These are phyloP conservation scores for Lophura nycthemera DNA, from an alignment of 2,113 vertebrate genomes.

Conservation along the genomic window DNA sequence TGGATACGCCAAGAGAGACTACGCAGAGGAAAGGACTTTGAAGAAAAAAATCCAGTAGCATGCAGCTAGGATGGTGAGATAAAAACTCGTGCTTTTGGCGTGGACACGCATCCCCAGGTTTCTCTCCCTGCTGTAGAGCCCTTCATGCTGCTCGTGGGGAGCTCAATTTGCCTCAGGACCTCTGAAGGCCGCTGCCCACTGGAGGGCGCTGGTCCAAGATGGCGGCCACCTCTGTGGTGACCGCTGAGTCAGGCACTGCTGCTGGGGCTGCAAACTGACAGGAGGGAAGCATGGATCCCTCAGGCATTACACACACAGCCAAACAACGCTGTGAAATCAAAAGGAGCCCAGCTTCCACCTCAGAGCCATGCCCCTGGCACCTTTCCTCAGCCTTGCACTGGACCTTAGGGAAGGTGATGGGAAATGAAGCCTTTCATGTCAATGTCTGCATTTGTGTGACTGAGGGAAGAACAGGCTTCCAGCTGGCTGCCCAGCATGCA, in stretches of 20 bases:
- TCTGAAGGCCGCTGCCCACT: not conserved
- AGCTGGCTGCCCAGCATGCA: not conserved
- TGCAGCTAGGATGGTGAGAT: not conserved
- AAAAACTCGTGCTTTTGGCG: accelerated
- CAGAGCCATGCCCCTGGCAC: accelerated
- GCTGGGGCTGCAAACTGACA: not conserved
- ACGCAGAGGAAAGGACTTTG: no score
- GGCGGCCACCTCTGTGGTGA: accelerated
- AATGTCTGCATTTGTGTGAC: not conserved
- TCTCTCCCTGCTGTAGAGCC: not conserved
- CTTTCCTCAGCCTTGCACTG: not conserved
- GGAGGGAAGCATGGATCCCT: accelerated
- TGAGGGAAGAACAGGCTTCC: not conserved
- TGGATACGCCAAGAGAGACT: not conserved
- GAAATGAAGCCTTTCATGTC: not conserved
- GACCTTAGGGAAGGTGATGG: accelerated
- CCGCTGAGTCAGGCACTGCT: accelerated
- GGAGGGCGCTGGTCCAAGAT: accelerated
- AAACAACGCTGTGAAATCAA: accelerated
- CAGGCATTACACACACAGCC: not conserved
- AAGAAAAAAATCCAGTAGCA: accelerated
- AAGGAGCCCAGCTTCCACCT: not conserved
- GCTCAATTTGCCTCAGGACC: accelerated
- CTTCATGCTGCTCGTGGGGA: accelerated
- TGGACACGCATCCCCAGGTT: accelerated